Conservation (phyloP, 1,140 invertebrate species). For the Bursaphelenchus mucronatus region DNA sequence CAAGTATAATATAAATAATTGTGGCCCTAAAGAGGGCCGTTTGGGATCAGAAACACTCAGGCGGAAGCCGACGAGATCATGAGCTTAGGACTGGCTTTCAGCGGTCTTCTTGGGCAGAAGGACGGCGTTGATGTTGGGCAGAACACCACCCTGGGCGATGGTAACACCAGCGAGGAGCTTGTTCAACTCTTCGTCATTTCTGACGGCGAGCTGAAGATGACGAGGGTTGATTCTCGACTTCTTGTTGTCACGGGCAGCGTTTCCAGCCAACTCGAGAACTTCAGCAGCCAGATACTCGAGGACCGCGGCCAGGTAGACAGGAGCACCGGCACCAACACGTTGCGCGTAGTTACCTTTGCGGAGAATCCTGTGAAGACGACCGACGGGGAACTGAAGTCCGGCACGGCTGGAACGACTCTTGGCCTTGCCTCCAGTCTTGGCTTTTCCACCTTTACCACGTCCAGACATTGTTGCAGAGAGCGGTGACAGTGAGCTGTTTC, state of each 20-base stretch:
- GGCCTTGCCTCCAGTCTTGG: slow-evolving; percentile 59
- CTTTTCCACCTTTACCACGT: slow-evolving; percentile 48
- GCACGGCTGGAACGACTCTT: slow-evolving; percentile 69
- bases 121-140: slow-evolving; percentile 74
- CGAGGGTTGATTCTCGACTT: slow-evolving; percentile 73
- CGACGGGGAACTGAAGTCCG: slow-evolving; percentile 72
- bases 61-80: slow-evolving; percentile 2
- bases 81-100: slow-evolving; percentile 12
- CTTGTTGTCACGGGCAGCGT: slow-evolving; percentile 66
- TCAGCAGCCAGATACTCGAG: slow-evolving; percentile 69
- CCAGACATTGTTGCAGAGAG: slow-evolving; percentile 38
- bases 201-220: slow-evolving; percentile 63
- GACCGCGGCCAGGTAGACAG: slow-evolving; percentile 71
- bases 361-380: slow-evolving; percentile 70
- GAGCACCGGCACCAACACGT: slow-evolving; percentile 69
- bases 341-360: slow-evolving; percentile 72
- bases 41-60: slow-evolving; percentile 5
- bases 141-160: slow-evolving; percentile 77
- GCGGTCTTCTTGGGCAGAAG: slow-evolving; percentile 70
- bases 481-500: neutral
- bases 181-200: slow-evolving; percentile 49
- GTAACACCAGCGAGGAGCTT: slow-evolving; percentile 73
- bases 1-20: slow-evolving; percentile 2
- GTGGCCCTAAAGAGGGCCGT: slow-evolving; percentile 17
- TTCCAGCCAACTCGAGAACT: slow-evolving; percentile 70